These are phyloP conservation scores for Sicus ferrugineus DNA, from an alignment of 2,888 invertebrate genomes.

Conservation along the genomic window DNA sequence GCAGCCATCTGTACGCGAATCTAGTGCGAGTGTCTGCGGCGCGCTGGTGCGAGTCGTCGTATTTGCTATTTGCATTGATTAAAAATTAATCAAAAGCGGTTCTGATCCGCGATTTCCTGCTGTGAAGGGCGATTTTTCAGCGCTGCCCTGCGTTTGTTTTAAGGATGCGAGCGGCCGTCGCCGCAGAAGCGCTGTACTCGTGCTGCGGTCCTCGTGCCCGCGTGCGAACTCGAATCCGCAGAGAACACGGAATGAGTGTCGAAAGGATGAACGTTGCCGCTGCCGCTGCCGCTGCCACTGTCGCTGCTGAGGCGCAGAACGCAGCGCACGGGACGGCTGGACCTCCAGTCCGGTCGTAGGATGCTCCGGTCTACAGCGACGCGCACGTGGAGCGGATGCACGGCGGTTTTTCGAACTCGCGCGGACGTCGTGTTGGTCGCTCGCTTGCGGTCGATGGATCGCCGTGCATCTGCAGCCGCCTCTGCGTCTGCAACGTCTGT, in stretches of 20 bases:
- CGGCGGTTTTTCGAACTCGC: conserved; percentile 18
- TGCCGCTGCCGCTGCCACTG: neutral
- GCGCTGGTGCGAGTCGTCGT: conserved; percentile 13
- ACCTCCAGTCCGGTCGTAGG: no score
- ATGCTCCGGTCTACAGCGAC: neutral
- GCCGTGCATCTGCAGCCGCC: neutral
- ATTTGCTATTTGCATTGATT: conserved; percentile 48
- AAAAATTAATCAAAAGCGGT: conserved; percentile 60
- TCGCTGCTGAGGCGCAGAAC: neutral
- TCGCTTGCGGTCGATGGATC: neutral
- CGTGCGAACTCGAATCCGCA: neutral
- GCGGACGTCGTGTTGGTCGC: neutral
- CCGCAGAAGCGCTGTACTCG: neutral
- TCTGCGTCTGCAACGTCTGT: neutral
- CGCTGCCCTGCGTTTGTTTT: conserved; percentile 20
- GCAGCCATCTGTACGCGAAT: neutral
- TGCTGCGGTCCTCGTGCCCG: neutral
- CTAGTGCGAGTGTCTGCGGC: neutral
- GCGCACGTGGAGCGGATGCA: conserved; percentile 24
- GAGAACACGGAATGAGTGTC: neutral
- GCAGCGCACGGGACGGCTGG: neutral
- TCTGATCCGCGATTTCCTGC: conserved; percentile 62
- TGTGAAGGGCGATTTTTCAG: conserved; percentile 45
- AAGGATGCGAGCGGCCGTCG: neutral
- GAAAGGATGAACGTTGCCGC: neutral